A percentile compares a stretch with the other conserved stretches of the same genome.
These are phyloP conservation scores for Takifugu flavidus DNA, from an alignment of 2,113 vertebrate genomes.

Conservation along the genomic window DNA sequence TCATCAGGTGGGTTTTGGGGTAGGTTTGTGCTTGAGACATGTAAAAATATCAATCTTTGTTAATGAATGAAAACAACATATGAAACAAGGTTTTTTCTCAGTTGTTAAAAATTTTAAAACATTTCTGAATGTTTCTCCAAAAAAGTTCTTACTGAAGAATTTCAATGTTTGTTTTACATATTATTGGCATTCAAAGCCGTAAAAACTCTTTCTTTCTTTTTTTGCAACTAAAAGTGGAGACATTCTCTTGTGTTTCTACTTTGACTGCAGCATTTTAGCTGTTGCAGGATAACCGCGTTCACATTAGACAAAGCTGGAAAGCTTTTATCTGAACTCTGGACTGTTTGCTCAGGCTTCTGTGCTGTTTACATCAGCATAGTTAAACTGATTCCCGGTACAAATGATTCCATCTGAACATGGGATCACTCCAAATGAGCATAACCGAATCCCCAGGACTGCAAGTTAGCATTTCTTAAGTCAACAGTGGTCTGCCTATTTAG, in stretches of 20 bases:
- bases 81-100: background rate
- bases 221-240: no score
- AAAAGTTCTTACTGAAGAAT: no score
- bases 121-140: no score
- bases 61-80: no score
- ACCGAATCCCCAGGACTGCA: background rate
- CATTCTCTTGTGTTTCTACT: background rate
- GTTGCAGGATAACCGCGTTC: background rate
- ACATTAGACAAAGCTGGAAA: background rate
- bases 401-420: conserved; percentile 13
- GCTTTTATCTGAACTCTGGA: conserved; percentile 28
- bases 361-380: conserved; percentile 8
- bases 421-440: conserved; percentile 10
- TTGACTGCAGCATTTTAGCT: background rate
- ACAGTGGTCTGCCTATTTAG: background rate
- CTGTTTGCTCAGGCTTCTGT: conserved; percentile 23
- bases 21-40: no score
- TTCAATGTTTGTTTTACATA: no score
- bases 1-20: no score
- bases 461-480: conserved; percentile 7
- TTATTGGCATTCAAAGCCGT: background rate
- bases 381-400: conserved; percentile 1
- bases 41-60: no score
- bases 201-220: no score
- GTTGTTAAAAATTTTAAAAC: background rate